Evolutionary conservation across 2,113 vertebrate genomes (phyloP), one percentile per base, ranked within the genome.

Genomic region (Acrocephalus kingi): DNA sequence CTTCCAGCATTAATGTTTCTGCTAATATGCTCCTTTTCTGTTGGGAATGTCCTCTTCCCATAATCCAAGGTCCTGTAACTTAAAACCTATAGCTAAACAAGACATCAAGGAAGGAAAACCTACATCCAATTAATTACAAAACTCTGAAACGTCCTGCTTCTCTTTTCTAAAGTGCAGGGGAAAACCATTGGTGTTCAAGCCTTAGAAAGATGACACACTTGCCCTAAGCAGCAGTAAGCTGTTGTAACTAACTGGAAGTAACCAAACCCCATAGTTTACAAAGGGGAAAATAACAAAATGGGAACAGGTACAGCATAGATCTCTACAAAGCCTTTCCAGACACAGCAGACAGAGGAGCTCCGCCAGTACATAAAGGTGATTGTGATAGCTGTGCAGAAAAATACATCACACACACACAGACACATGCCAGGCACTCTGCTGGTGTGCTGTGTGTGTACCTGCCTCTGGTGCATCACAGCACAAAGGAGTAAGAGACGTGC

Each of bases 1-100:
- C 77, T 97, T 95, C 52, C 61, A 92, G 66, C 86, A 64, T 39
- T 94, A 95, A 91, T 82, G 71, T 41, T 89, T 77, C 66, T 76
- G 81, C 74, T 95, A 96, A 93, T 73, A 84, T 13, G 45, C 33
- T 87, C 73, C 54, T 74, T 92, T 89, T 83, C 88, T 79, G 66
- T 43, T 81, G 85, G 79, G 85, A 86, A 89, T 88, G 56, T 67
- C 80, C 80, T 87, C 27, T 89, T 96, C 74, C 80, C 90, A 89
- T 82, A 89, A 92, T 45, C 76, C 86, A 94, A 93, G 71, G 80
- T 96, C 73, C 69, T 83, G 1, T 28, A 90, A 68, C 72, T 88
- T 95, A 92, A 93, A 93, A 68, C 23, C 66, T 75, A 24, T 43
- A 93, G 59, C 49, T 78, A 87, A 93, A 64, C 75, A 95, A 90